Conservation (phyloP, 2,113 vertebrate species). For the Haplotaxodon microlepis region DNA sequence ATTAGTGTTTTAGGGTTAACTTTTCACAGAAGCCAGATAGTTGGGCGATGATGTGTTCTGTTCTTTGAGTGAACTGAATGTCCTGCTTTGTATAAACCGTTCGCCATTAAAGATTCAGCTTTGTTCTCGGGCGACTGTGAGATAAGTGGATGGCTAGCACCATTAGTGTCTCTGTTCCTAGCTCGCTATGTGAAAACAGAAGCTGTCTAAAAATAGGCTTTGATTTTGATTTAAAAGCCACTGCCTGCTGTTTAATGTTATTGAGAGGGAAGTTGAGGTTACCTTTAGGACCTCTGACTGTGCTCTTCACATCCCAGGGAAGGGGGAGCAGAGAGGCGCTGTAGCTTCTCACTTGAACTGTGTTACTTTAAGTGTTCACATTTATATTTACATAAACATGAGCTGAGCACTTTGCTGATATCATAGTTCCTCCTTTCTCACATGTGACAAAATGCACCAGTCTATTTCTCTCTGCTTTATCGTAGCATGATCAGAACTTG, state of each 20-base stretch:
- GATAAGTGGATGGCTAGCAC: neutral
- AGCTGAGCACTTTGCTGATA: neutral
- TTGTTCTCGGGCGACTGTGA: neutral
- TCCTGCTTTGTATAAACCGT: neutral
- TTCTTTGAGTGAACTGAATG: neutral
- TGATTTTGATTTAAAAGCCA: neutral
- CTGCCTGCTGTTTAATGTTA: neutral
- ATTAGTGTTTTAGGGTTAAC: neutral
- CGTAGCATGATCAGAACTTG: neutral
- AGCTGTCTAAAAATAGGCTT: neutral
- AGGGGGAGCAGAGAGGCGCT: neutral
- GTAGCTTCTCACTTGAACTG: slow-evolving; percentile 1
- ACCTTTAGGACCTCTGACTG: slow-evolving; percentile 23
- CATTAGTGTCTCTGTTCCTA: neutral
- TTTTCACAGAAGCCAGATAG: neutral
- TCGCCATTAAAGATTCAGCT: neutral
- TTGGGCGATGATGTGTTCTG: neutral
- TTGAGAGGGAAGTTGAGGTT: neutral
- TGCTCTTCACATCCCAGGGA: neutral
- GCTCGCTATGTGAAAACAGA: neutral
- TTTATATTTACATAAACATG: slow-evolving; percentile 3
- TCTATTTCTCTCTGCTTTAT: neutral
- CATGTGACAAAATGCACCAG: neutral
- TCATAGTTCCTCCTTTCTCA: neutral
- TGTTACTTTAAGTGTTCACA: slow-evolving; percentile 24